A percentile compares a stretch with the other conserved stretches of the same genome.
Conservation (phyloP, 2,797 vertebrate species). For the Melanotaenia boesemani region DNA sequence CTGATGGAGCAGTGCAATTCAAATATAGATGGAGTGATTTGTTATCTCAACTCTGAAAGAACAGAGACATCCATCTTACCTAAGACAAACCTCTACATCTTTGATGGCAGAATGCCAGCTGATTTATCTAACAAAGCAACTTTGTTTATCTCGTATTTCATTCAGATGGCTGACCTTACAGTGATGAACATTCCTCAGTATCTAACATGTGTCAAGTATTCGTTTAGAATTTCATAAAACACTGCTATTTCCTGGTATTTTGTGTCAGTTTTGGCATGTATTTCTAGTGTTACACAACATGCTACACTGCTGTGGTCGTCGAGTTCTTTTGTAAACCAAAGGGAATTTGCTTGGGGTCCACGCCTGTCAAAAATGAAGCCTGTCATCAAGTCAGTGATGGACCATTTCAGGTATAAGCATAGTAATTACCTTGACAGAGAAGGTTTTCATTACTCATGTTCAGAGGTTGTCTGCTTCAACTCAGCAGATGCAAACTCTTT, state of each 20-base stretch:
- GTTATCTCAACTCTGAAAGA: conserved; percentile 30
- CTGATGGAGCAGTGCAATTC: conserved; percentile 23
- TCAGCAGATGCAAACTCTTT: conserved; percentile 33
- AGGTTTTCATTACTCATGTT: conserved; percentile 62
- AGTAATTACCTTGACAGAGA: conserved; percentile 68
- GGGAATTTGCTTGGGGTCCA: conserved; percentile 57
- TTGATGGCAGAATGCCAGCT: conserved; percentile 5
- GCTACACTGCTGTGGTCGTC: conserved; percentile 23
- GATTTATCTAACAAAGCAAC: conserved; percentile 21
- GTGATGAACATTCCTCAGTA: conserved; percentile 19
- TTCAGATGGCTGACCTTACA: conserved; percentile 21
- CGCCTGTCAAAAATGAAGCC: conserved; percentile 59
- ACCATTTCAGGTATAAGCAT: conserved; percentile 58
- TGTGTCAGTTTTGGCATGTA: conserved; percentile 54
- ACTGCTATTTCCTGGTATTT: conserved; percentile 74
- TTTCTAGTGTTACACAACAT: conserved; percentile 67
- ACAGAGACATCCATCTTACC: conserved; percentile 19
- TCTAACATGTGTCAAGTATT: conserved; percentile 64
- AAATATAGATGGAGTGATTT: conserved; percentile 29
- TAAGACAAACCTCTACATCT: conserved; percentile 19
- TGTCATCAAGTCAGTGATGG: conserved; percentile 71
- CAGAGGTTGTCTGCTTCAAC: conserved; percentile 17
- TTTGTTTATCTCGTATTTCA: conserved; percentile 4
- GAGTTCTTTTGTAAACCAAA: conserved; percentile 49
- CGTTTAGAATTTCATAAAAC: conserved; percentile 64